Conservation (phyloP, 2,113 vertebrate genomes). For the Capreolus pygargus region DNA sequence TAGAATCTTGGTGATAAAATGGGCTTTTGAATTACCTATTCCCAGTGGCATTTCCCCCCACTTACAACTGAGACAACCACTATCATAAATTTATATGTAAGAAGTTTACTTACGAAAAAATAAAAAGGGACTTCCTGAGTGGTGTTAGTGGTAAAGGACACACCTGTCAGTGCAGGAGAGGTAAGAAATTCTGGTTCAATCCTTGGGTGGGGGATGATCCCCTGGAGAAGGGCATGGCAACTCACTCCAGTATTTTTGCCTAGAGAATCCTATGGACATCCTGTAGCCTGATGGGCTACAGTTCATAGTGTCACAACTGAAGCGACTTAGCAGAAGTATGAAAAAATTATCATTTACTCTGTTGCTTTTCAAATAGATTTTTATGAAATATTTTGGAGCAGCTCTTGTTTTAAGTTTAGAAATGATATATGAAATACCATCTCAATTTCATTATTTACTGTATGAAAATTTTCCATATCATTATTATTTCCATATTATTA, state of each 20-base stretch:
- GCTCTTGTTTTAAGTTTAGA: not conserved
- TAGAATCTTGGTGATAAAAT: not conserved
- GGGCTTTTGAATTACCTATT: not conserved
- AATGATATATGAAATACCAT: not conserved
- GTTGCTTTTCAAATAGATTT: not conserved
- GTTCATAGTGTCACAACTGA: accelerated
- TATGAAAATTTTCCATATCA: not conserved
- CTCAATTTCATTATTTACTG: not conserved
- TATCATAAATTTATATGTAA: not conserved
- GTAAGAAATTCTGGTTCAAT: not conserved
- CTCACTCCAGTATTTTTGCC: not conserved
- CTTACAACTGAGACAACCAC: not conserved
- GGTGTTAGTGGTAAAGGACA: not conserved
- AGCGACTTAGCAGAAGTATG: not conserved
- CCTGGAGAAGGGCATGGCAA: not conserved
- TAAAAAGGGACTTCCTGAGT: not conserved
- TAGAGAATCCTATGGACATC: not conserved
- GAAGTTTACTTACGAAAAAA: not conserved
- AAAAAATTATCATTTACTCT: not conserved
- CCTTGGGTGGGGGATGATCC: accelerated
- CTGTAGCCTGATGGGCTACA: not conserved
- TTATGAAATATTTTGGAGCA: not conserved
- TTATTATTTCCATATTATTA: not conserved
- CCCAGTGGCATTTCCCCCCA: not conserved
- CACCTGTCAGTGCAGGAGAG: not conserved